Evolutionary conservation across 2,113 vertebrate species (phyloP).

Genomic region (Poeciliopsis prolifica): DNA sequence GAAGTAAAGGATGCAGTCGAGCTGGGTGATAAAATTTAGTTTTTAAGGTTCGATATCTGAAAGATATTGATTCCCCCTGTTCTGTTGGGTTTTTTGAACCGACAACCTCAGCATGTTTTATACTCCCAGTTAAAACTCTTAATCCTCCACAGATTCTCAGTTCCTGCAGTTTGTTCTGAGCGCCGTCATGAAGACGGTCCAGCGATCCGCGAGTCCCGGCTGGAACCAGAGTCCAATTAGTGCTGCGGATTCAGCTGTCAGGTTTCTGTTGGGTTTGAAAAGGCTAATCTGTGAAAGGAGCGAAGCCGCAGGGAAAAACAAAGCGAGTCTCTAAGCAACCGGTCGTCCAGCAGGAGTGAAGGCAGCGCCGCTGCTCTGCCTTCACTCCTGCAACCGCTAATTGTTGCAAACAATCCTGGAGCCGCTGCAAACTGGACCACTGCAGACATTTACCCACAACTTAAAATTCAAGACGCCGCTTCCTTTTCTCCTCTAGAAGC

Average conservation of each 20-base stretch:
- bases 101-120: too few relatives aligned
- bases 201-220: slow-evolving; percentile 7
- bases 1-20: too few relatives aligned
- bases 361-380: neutral
- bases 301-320: slow-evolving; percentile 28
- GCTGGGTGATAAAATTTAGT: too few relatives aligned
- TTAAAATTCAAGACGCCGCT: neutral
- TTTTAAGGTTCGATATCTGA: too few relatives aligned
- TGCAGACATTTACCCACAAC: neutral
- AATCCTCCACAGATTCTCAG: too few relatives aligned
- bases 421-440: neutral
- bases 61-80: too few relatives aligned
- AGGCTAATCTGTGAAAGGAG: slow-evolving; percentile 46
- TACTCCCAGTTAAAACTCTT: too few relatives aligned
- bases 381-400: neutral
- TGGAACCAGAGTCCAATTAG: slow-evolving; percentile 64
- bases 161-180: neutral
- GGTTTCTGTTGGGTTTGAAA: slow-evolving; percentile 39
- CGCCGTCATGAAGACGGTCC: slow-evolving; percentile 51
- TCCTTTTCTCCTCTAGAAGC: neutral
- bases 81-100: too few relatives aligned
- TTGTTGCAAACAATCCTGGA: neutral
- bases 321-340: slow-evolving; percentile 31
- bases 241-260: slow-evolving; percentile 47
- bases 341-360: neutral